Conservation (phyloP, 2,113 vertebrate species). For the Notiomystis cincta region DNA sequence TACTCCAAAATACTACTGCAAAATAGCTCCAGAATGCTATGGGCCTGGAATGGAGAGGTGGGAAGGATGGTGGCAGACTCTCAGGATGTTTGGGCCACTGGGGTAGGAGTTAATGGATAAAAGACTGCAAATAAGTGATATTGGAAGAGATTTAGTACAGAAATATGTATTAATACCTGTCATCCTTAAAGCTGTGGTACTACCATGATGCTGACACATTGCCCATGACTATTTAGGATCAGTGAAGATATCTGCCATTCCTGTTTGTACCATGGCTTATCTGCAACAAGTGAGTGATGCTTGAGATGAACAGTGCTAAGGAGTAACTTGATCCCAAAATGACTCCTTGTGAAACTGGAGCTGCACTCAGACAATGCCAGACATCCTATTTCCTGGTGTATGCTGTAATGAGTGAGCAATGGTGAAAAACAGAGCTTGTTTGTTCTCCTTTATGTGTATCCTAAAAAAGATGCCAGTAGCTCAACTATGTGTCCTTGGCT, state of each 20-base stretch:
- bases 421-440: not conserved
- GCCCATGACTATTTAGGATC: not conserved
- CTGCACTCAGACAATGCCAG: not conserved
- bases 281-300: rapidly evolving
- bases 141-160: not conserved
- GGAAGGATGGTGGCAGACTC: not conserved
- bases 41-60: not conserved
- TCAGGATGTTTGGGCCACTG: not conserved
- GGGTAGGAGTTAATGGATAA: not conserved
- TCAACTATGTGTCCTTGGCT: not conserved
- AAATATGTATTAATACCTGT: not conserved
- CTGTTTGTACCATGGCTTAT: not conserved
- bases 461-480: not conserved
- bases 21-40: not conserved
- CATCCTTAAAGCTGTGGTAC: not conserved
- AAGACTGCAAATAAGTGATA: not conserved
- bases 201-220: not conserved
- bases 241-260: not conserved
- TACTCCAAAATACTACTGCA: not conserved
- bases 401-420: not conserved
- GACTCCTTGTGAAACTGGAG: not conserved
- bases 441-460: not conserved
- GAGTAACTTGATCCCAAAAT: not conserved
- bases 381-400: not conserved
- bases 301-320: not conserved